Conservation (phyloP, 1,140 invertebrate species). For the Musca vetustissima region DNA sequence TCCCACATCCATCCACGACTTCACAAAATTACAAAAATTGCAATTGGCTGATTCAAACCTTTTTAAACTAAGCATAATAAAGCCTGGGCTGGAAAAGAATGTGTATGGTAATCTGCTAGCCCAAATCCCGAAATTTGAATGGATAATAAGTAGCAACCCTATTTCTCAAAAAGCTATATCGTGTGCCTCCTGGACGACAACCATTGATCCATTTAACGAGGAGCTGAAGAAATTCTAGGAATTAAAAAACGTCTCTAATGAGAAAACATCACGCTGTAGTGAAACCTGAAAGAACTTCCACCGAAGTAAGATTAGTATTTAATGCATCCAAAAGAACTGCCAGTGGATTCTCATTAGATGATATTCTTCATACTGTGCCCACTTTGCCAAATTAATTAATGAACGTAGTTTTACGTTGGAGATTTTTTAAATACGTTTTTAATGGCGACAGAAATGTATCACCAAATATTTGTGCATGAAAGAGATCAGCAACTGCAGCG, state of each 20-base stretch:
- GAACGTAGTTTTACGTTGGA: neutral
- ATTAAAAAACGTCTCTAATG: neutral
- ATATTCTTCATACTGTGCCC: neutral
- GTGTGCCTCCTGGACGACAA: too few relatives aligned
- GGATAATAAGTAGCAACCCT: too few relatives aligned
- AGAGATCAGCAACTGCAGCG: neutral
- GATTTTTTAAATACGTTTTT: neutral
- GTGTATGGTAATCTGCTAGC: too few relatives aligned
- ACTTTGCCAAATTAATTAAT: neutral
- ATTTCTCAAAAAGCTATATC: too few relatives aligned
- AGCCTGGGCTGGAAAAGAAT: too few relatives aligned
- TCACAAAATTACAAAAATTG: too few relatives aligned
- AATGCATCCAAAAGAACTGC: neutral
- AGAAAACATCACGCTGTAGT: neutral
- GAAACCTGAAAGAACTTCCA: neutral
- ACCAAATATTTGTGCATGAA: neutral
- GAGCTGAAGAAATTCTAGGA: neutral
- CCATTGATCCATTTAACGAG: too few relatives aligned
- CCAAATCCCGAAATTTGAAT: too few relatives aligned
- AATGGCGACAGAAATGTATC: slow-evolving; percentile 1
- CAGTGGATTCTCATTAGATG: neutral
- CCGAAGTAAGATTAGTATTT: neutral
- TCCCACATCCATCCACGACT: too few relatives aligned
- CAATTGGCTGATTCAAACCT: too few relatives aligned
- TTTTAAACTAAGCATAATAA: too few relatives aligned